Evolutionary conservation across 2,888 invertebrate genomes (phyloP).

Genomic region (Halictus ligatus): DNA sequence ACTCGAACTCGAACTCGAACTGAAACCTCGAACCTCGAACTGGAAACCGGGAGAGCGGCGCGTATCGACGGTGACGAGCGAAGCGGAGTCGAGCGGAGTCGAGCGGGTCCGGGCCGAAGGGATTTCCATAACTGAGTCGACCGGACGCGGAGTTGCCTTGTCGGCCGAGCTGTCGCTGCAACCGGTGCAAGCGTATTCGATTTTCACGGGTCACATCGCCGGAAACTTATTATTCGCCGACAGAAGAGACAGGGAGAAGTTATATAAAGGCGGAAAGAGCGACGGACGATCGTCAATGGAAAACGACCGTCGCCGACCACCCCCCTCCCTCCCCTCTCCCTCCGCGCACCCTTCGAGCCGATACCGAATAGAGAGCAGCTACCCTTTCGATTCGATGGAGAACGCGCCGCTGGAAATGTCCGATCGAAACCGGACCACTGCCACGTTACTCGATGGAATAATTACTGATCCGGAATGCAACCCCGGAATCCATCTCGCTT

Average conservation of each 20-base stretch:
- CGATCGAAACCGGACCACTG: conserved; percentile 3
- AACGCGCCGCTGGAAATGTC: not conserved
- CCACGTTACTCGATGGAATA: conserved; percentile 4
- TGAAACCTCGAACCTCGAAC: not conserved
- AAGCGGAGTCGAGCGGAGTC: conserved; percentile 22
- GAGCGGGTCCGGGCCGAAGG: conserved; percentile 69
- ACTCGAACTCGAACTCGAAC: conserved; percentile 33
- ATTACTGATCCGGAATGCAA: conserved; percentile 28
- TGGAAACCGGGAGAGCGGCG: not conserved
- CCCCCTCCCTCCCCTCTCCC: not conserved
- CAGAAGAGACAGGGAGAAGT: conserved; percentile 50
- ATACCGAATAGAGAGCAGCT: not conserved
- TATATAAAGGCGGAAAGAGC: conserved; percentile 41
- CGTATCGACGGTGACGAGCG: not conserved
- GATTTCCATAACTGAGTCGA: conserved; percentile 80
- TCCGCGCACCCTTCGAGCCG: not conserved
- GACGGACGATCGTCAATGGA: conserved; percentile 42
- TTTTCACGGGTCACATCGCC: conserved; percentile 80
- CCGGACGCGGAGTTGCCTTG: conserved; percentile 79
- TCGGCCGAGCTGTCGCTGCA: conserved; percentile 82
- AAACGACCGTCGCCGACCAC: conserved; percentile 28
- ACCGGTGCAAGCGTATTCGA: conserved; percentile 80
- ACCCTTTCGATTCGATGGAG: not conserved
- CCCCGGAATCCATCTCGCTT: not conserved
- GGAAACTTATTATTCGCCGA: conserved; percentile 78